Conservation (phyloP, 2,797 vertebrate species). For the Poeciliopsis presidionis region DNA sequence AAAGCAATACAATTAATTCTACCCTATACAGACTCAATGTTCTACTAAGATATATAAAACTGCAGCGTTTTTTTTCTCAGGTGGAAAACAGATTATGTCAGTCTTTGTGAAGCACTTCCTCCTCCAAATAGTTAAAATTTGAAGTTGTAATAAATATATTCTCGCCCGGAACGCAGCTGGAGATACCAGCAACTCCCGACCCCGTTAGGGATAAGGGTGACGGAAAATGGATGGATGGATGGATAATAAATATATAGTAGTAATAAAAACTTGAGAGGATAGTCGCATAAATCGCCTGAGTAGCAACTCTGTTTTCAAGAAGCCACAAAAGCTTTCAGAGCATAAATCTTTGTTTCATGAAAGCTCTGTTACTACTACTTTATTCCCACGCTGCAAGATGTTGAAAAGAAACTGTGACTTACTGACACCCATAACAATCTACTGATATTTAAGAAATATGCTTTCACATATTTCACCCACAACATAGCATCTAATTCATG, state of each 20-base stretch:
- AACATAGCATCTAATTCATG: background rate
- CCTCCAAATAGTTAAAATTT: background rate
- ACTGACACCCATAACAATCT: background rate
- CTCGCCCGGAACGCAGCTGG: too few relatives aligned
- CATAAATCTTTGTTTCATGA: conserved; percentile 1
- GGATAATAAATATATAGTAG: background rate
- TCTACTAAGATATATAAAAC: background rate
- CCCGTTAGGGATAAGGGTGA: too few relatives aligned
- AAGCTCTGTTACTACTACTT: background rate
- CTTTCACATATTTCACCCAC: background rate
- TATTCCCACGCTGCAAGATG: background rate
- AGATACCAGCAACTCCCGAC: too few relatives aligned
- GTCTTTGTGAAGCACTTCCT: background rate
- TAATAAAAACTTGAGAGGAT: background rate
- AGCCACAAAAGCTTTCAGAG: background rate
- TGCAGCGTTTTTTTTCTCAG: background rate
- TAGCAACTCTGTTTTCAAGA: background rate
- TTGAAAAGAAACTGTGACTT: background rate
- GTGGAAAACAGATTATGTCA: background rate
- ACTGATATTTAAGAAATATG: background rate
- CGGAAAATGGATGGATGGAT: too few relatives aligned
- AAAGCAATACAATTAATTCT: background rate
- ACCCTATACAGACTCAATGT: background rate
- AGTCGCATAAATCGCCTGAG: background rate
- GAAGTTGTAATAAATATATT: background rate